Conservation (phyloP, 1,140 invertebrate species). For the Mycetomoellerius zeteki region DNA sequence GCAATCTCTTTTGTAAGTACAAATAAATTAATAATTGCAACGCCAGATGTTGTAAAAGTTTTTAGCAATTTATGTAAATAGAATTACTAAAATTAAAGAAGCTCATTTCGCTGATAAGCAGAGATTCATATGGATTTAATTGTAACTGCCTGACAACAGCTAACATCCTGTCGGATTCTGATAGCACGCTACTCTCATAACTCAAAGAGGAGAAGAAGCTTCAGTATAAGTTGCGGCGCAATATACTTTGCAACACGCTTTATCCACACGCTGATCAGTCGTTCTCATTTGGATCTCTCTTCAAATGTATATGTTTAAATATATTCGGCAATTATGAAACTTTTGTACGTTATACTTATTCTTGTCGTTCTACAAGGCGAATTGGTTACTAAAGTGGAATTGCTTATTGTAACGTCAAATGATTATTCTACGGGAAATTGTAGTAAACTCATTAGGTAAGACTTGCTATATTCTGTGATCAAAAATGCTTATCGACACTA, state of each 20-base stretch:
- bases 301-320: background rate
- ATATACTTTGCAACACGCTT: background rate
- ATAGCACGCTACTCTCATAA: conserved; percentile 12
- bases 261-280: background rate
- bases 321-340: conserved; percentile 37
- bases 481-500: background rate
- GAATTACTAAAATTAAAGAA: background rate
- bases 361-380: background rate
- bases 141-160: conserved; percentile 24
- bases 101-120: background rate
- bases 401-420: no score
- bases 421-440: background rate
- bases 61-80: background rate
- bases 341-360: conserved; percentile 11
- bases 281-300: background rate
- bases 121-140: conserved; percentile 8
- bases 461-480: background rate
- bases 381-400: background rate
- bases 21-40: background rate
- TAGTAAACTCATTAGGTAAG: conserved; percentile 34
- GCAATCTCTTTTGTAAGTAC: background rate
- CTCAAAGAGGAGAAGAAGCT: background rate
- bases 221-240: conserved; percentile 11
- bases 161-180: conserved; percentile 37
- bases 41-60: background rate